These are phyloP conservation scores for Listronotus oregonensis DNA, from an alignment of 1,140 invertebrate genomes.

Conservation along the genomic window DNA sequence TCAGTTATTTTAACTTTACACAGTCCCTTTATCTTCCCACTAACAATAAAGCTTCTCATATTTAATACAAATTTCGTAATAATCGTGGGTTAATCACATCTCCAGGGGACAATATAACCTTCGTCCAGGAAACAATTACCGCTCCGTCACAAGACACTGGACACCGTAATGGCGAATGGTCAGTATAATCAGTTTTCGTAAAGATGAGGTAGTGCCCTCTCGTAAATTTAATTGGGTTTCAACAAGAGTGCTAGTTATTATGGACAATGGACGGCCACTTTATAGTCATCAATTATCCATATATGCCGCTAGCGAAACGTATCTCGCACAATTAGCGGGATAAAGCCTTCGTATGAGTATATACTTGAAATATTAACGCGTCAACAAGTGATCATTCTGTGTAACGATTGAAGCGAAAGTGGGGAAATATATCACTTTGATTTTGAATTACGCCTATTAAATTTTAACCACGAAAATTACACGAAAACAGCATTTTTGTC, in stretches of 20 bases:
- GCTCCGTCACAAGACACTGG: slow-evolving; percentile 38
- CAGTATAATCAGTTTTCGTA: slow-evolving; percentile 32
- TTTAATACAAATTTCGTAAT: slow-evolving; percentile 15
- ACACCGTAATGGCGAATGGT: slow-evolving; percentile 39
- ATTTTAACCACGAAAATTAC: too few species aligned
- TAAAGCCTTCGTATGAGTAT: slow-evolving; percentile 6
- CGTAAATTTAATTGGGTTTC: slow-evolving; percentile 36
- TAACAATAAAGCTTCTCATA: slow-evolving; percentile 1
- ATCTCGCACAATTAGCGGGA: slow-evolving; percentile 33
- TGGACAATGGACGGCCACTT: slow-evolving; percentile 36
- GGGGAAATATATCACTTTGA: slow-evolving; percentile 5
- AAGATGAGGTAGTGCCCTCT: slow-evolving; percentile 36
- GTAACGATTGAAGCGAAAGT: slow-evolving; percentile 5
- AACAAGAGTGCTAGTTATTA: slow-evolving; percentile 34
- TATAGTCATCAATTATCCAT: slow-evolving; percentile 38
- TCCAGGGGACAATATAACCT: slow-evolving; percentile 38
- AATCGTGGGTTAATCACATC: slow-evolving; percentile 32
- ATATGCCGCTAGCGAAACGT: slow-evolving; percentile 33
- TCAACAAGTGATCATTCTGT: slow-evolving; percentile 36
- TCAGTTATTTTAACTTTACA: too few species aligned
- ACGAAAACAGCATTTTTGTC: too few species aligned
- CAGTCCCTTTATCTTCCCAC: too few species aligned
- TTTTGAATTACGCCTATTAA: background rate
- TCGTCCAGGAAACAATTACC: slow-evolving; percentile 40
- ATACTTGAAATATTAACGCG: slow-evolving; percentile 37